Evolutionary conservation across 2,888 invertebrate genomes (phyloP), one percentile per base, ranked within the genome.

Genomic region (Eutolmus rufibarbis): DNA sequence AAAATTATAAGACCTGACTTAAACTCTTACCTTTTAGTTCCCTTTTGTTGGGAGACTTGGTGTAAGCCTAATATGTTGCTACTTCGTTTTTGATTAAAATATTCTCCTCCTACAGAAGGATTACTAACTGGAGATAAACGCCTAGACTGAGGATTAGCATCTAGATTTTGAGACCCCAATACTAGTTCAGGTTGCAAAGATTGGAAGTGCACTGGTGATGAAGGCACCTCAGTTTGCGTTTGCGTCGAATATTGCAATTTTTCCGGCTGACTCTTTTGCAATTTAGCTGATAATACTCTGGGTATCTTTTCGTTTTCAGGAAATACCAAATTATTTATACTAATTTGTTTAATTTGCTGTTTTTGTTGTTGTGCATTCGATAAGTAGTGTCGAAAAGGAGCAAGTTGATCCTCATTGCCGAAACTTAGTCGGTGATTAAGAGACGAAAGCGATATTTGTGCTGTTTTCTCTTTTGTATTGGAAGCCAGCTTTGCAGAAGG

Each of bases 171-270:
- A 74, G 23, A 77, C 2, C 23, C 57, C 7, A 28, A 8, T 5
- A 23, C 16, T 46, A 84, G 57, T 23, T 89, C 90, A 88, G 91
- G 87, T 88, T 92, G 92, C 19, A 92, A 89, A 1, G 92, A 91
- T 88, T 92, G 92, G 88, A 92, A 92, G 85, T 90, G 91, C 0
- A 91, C 91, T 0, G 92, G 91, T 5, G 92, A 91, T 16, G 91
- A 90, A n/a, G 90, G 89, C 16, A 82, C 89, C 19, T 88, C 88
- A 16, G 86, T 87, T 31, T 87, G 87, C 14, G 88, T 85, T 74
- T 88, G 66, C 43, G 85, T 74, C 56, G 86, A 87, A 56, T 57
- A 81, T 56, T 84, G 77, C 28, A 8, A 1, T 28, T 79, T 57
- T 87, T 86, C 77, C 43, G 81, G 86, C 12, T 81, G 87, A 46